phyloP scores from a whole-genome alignment of 2,113 vertebrate species.

The Pionites leucogaster region DNA sequence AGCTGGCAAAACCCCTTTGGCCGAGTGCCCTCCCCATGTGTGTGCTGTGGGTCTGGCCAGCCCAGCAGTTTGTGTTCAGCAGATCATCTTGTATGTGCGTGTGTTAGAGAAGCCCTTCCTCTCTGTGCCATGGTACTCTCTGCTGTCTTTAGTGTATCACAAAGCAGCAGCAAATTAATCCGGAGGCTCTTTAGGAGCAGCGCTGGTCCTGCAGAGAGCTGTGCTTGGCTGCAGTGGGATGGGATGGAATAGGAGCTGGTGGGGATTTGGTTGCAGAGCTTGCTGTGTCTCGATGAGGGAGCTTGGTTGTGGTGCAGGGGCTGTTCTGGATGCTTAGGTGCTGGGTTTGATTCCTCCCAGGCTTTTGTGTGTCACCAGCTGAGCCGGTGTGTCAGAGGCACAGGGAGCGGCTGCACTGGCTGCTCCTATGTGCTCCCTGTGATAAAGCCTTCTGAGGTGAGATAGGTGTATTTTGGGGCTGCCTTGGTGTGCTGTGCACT shows the following conservation, averaged over 20 bases:
- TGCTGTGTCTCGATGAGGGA: background rate
- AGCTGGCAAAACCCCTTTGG: constrained; percentile 47
- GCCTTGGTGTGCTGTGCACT: background rate
- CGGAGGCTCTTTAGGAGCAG: background rate
- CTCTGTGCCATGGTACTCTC: background rate
- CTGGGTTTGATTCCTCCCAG: background rate
- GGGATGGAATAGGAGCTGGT: background rate
- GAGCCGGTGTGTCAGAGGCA: background rate
- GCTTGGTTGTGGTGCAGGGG: background rate
- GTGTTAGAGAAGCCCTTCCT: background rate
- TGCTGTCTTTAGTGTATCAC: background rate
- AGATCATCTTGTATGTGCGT: background rate
- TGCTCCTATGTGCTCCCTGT: background rate
- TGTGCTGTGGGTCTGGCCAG: background rate
- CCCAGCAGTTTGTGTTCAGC: background rate
- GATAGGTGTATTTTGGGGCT: background rate
- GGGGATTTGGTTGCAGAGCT: background rate
- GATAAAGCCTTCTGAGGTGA: background rate
- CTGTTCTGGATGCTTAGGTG: background rate
- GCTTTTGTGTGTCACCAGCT: background rate
- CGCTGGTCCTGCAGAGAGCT: background rate
- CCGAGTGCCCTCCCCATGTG: background rate
- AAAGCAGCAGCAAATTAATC: background rate
- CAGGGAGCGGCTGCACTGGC: background rate
- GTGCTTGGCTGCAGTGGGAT: background rate